These are phyloP conservation scores for Acanthis flammea DNA, from an alignment of 2,797 vertebrate species.

Conservation along the genomic window DNA sequence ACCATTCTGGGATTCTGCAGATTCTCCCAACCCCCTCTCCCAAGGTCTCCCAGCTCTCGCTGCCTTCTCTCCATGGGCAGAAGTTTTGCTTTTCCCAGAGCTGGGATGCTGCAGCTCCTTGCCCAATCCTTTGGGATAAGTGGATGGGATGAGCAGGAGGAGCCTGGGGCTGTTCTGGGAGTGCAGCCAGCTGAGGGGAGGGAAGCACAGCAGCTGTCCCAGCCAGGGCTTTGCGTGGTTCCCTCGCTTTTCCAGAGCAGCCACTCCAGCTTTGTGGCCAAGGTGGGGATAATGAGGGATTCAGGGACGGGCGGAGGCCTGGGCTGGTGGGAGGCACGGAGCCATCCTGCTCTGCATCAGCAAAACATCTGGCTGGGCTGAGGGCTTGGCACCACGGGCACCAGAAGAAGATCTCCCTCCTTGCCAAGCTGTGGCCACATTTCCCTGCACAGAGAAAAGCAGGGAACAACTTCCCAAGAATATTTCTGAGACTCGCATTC, in stretches of 20 bases:
- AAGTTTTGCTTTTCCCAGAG: background rate
- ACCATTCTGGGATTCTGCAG: background rate
- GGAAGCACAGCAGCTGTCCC: background rate
- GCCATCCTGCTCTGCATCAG: background rate
- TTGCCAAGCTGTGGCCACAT: background rate
- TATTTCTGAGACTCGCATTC: too few species aligned
- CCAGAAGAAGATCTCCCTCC: background rate
- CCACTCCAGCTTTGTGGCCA: background rate
- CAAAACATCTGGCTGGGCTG: background rate
- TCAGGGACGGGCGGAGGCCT: background rate
- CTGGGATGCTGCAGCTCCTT: background rate
- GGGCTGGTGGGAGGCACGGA: background rate
- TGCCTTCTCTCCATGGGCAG: accelerated
- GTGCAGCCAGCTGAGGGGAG: accelerated
- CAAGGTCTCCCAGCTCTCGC: accelerated
- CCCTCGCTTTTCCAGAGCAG: background rate
- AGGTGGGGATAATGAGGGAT: background rate
- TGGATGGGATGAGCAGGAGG: background rate
- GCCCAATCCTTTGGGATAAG: accelerated
- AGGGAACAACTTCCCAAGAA: too few species aligned
- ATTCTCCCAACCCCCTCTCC: background rate
- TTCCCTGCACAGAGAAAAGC: too few species aligned
- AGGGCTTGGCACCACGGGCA: accelerated
- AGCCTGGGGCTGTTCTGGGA: background rate
- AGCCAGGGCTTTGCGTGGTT: accelerated